A percentile compares a stretch with the other conserved stretches of the same genome.
Evolutionary conservation across 2,888 invertebrate species (phyloP).

Genomic region (Leucophora obtusa): DNA sequence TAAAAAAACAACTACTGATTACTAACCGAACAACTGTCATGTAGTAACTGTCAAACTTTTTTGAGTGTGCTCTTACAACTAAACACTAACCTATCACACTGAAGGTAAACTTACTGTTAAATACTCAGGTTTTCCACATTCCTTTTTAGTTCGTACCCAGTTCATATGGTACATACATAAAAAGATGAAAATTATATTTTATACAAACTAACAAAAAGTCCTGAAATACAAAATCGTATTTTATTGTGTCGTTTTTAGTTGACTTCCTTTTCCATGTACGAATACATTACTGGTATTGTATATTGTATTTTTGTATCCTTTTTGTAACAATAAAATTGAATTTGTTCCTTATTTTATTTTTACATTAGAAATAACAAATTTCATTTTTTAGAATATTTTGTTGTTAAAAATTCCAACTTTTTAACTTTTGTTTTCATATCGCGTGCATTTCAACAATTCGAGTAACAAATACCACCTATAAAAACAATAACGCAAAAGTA

Average conservation of each 20-base stretch:
- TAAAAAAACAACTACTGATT: no score
- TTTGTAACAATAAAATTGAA: neutral
- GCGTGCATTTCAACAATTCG: slow-evolving; percentile 11
- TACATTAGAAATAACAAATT: neutral
- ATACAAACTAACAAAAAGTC: neutral
- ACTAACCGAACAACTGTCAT: no score
- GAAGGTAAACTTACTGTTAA: neutral
- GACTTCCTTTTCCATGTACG: neutral
- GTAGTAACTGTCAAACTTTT: no score
- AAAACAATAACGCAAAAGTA: neutral
- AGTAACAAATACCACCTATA: slow-evolving; percentile 36
- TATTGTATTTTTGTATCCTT: neutral
- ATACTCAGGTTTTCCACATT: neutral
- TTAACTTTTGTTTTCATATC: slow-evolving; percentile 13
- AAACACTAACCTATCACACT: neutral
- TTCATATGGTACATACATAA: neutral
- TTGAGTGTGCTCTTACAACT: no score
- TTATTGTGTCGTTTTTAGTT: slow-evolving; percentile 2
- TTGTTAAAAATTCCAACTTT: slow-evolving; percentile 3
- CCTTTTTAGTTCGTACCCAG: neutral
- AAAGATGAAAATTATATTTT: neutral
- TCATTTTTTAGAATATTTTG: neutral
- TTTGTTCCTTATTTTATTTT: slow-evolving; percentile 4
- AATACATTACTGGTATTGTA: no score
- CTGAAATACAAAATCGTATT: neutral